Percentiles rank a stretch among this genome's conserved stretches.
Conservation (phyloP, 2,888 invertebrate genomes). For the Hyles lineata region DNA sequence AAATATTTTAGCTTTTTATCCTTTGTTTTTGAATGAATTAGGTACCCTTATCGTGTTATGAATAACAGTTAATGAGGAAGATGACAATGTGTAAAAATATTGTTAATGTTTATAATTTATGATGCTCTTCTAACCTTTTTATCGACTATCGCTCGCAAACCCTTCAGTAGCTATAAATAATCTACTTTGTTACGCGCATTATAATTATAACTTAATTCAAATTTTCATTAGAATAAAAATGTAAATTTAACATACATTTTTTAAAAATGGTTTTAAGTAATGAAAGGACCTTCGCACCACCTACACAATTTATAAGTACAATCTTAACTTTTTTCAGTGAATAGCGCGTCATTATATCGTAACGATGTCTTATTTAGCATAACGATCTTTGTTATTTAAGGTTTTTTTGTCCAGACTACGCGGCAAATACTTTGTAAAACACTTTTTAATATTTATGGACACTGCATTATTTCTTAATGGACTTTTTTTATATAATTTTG, state of each 20-base stretch:
- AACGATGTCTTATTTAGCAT: not conserved
- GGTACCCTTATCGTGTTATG: no score
- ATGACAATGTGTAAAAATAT: no score
- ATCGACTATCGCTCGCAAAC: no score
- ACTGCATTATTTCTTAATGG: not conserved
- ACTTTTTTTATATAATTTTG: not conserved
- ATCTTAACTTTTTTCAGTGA: not conserved
- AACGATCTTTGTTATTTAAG: slow-evolving; percentile 1
- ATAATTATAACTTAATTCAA: no score
- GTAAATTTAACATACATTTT: not conserved
- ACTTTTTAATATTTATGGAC: not conserved
- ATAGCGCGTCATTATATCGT: not conserved
- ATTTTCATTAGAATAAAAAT: no score
- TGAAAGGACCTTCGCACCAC: not conserved
- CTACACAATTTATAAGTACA: not conserved
- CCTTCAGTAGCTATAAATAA: no score
- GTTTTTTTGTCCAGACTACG: not conserved
- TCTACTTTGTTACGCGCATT: no score
- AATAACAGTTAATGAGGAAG: no score
- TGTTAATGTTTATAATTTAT: no score
- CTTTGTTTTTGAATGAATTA: no score
- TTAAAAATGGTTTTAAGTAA: not conserved
- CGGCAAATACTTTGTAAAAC: not conserved
- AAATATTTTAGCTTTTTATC: no score
- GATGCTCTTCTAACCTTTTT: no score